Evolutionary conservation across 2,888 invertebrate genomes (phyloP).

Genomic region (Cosmia pyralina): DNA sequence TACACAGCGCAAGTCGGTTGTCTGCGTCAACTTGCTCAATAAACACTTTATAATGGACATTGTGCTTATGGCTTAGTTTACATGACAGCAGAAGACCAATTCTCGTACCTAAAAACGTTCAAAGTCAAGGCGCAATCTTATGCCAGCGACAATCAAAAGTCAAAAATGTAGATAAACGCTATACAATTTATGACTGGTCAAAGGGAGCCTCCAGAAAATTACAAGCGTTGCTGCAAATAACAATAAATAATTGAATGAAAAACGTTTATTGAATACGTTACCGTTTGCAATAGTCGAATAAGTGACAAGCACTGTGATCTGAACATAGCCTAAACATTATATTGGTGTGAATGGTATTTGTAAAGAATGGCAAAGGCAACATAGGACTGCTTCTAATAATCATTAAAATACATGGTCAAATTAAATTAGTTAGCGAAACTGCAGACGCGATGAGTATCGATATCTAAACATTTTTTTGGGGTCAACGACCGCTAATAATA

Average conservation of each 20-base stretch:
- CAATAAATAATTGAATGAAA: not conserved
- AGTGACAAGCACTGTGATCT: constrained; percentile 8
- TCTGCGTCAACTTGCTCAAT: not conserved
- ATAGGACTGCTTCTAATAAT: not conserved
- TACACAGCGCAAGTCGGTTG: not conserved
- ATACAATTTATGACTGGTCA: not conserved
- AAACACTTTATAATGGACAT: not conserved
- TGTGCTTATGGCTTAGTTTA: too few species aligned
- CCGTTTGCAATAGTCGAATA: not conserved
- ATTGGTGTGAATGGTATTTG: not conserved
- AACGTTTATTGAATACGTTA: not conserved
- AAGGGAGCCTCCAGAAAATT: not conserved
- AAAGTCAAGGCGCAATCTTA: too few species aligned
- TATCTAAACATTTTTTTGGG: too few species aligned
- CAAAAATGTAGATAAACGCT: too few species aligned
- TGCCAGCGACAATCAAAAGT: too few species aligned
- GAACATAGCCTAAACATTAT: not conserved
- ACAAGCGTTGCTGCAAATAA: not conserved
- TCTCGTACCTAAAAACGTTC: too few species aligned
- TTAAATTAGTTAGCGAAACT: too few species aligned
- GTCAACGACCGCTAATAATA: too few species aligned
- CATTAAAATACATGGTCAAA: too few species aligned
- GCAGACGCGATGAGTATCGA: too few species aligned
- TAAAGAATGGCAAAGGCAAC: constrained; percentile 8
- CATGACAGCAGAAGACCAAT: too few species aligned